A percentile compares a stretch with the other conserved stretches of the same genome.
phyloP scores from a whole-genome alignment of 2,888 invertebrate species.

The Andrena marginata region DNA sequence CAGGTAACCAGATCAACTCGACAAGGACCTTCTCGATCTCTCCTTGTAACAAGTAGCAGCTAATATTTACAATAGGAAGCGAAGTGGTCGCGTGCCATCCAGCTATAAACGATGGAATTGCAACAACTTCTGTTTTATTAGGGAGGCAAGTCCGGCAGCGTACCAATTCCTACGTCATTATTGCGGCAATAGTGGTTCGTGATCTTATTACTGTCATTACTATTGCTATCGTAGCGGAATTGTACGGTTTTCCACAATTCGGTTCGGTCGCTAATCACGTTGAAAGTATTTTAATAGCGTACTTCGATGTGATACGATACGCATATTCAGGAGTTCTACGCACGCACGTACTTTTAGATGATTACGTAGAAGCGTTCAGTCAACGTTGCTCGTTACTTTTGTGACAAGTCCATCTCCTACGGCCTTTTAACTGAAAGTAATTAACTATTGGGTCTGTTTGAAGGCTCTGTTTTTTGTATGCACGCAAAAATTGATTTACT shows the following conservation, averaged over 20 bases:
- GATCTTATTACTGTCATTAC: slow-evolving; percentile 81
- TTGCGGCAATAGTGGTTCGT: slow-evolving; percentile 77
- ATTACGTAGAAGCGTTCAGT: not conserved
- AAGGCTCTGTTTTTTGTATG: too few species aligned
- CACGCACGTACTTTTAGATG: not conserved
- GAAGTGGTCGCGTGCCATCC: slow-evolving; percentile 77
- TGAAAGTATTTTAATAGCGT: slow-evolving; percentile 48
- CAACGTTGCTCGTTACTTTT: not conserved
- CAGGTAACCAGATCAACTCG: slow-evolving; percentile 52
- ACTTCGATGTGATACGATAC: not conserved
- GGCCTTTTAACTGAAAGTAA: too few species aligned
- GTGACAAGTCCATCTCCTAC: not conserved
- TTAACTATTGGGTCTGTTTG: too few species aligned
- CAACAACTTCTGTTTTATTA: slow-evolving; percentile 81
- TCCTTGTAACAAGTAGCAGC: slow-evolving; percentile 58
- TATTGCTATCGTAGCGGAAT: slow-evolving; percentile 68
- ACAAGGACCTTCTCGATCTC: slow-evolving; percentile 56
- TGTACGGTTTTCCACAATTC: slow-evolving; percentile 39
- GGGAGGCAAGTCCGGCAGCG: slow-evolving; percentile 73
- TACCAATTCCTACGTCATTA: slow-evolving; percentile 75
- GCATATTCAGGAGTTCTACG: not conserved
- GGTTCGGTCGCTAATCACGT: slow-evolving; percentile 51
- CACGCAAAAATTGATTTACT: too few species aligned
- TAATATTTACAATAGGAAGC: slow-evolving; percentile 77
- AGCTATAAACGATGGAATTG: slow-evolving; percentile 78